These are phyloP conservation scores for Drosophila ogumai DNA, from an alignment of 1,140 invertebrate species.

Conservation along the genomic window DNA sequence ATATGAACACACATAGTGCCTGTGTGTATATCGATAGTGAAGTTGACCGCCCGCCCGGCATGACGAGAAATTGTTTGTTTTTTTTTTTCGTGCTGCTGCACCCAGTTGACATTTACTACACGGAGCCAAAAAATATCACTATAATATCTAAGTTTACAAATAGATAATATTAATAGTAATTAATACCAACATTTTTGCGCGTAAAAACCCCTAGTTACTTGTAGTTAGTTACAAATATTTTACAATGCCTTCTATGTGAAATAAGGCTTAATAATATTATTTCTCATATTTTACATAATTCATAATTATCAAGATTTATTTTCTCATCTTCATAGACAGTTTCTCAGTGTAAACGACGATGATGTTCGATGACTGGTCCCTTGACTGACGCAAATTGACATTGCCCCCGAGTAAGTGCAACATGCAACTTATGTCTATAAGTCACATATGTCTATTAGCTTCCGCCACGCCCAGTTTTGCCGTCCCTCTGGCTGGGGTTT, in stretches of 20 bases:
- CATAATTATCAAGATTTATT: neutral
- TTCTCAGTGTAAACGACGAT: conserved; percentile 34
- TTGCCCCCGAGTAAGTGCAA: conserved; percentile 53
- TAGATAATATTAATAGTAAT: no score
- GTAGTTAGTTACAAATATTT: no score
- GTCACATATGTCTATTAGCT: conserved; percentile 29
- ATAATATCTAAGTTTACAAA: no score
- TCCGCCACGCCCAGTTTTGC: conserved; percentile 26
- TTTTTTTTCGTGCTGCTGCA: conserved; percentile 49
- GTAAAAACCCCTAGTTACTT: no score
- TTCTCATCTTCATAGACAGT: no score
- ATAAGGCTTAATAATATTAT: no score
- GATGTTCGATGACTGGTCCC: conserved; percentile 43
- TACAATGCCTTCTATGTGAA: no score
- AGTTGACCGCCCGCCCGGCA: conserved; percentile 53
- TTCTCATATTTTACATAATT: neutral
- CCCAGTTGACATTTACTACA: conserved; percentile 69
- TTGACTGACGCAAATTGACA: conserved; percentile 72
- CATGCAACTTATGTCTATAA: conserved; percentile 36
- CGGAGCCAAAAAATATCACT: neutral
- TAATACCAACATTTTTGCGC: no score
- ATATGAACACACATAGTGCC: neutral
- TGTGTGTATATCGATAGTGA: conserved; percentile 54
- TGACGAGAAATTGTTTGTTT: conserved; percentile 41
- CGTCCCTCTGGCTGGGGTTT: neutral